Evolutionary conservation across 2,113 vertebrate species (phyloP).

Genomic region (Natator depressus): DNA sequence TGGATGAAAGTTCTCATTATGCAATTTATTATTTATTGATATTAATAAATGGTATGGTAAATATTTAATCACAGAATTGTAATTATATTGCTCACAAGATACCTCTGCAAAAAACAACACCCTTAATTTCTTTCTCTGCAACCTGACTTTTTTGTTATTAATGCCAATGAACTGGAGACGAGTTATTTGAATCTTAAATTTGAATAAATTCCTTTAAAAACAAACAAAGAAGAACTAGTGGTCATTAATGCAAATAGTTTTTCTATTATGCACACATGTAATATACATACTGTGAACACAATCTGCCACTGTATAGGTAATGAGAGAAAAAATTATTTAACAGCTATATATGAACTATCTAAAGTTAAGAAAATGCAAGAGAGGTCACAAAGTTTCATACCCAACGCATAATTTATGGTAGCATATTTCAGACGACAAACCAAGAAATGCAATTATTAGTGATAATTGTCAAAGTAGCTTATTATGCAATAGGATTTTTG

Average conservation of each 20-base stretch:
- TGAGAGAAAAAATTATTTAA: not conserved
- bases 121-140: not conserved
- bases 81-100: not conserved
- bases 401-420: not conserved
- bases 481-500: slow-evolving; percentile 7
- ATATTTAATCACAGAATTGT: not conserved
- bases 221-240: not conserved
- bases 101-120: rapidly evolving
- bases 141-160: not conserved
- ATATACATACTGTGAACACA: not conserved
- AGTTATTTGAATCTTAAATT: not conserved
- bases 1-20: not conserved
- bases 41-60: not conserved
- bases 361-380: slow-evolving; percentile 7
- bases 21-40: not conserved
- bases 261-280: not conserved
- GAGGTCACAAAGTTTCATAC: not conserved
- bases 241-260: not conserved
- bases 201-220: not conserved
- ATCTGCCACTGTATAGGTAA: not conserved
- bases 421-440: not conserved
- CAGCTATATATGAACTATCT: not conserved
- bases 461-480: slow-evolving; percentile 42
- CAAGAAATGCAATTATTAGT: not conserved
- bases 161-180: not conserved